These are phyloP conservation scores for Hesperophylax magnus DNA, from an alignment of 1,140 invertebrate species.

Conservation along the genomic window DNA sequence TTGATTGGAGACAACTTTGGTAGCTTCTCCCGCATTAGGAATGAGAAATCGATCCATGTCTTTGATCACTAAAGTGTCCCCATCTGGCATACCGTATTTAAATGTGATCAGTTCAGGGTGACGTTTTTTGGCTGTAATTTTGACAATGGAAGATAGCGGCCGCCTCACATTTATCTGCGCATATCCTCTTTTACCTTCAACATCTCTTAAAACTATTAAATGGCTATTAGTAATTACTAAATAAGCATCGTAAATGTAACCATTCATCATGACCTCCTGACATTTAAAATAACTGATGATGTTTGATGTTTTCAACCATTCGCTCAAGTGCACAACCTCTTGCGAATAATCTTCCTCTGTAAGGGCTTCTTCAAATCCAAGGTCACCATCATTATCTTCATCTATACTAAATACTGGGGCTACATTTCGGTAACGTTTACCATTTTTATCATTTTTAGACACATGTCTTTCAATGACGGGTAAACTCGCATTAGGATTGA, in stretches of 20 bases:
- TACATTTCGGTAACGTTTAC: conserved; percentile 91
- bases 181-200: conserved; percentile 80
- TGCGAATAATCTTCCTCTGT: conserved; percentile 63
- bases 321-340: conserved; percentile 64
- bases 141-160: conserved; percentile 90
- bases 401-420: conserved; percentile 96
- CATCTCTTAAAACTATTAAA: conserved; percentile 89
- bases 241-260: conserved; percentile 87
- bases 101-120: conserved; percentile 96
- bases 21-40: conserved; percentile 91
- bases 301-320: conserved; percentile 88
- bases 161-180: conserved; percentile 89
- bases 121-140: conserved; percentile 95
- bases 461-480: conserved; percentile 81
- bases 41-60: conserved; percentile 95
- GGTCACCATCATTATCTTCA: conserved; percentile 85
- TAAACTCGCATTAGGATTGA: conserved; percentile 81
- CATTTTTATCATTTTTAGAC: conserved; percentile 83
- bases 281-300: conserved; percentile 90
- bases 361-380: conserved; percentile 62
- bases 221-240: conserved; percentile 91
- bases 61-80: conserved; percentile 79
- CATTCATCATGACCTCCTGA: conserved; percentile 91
- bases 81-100: conserved; percentile 88
- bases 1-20: conserved; percentile 79